Evolutionary conservation across 2,888 invertebrate species (phyloP), one percentile per base, ranked within the genome.

Genomic region (Ditula angustiorana): DNA sequence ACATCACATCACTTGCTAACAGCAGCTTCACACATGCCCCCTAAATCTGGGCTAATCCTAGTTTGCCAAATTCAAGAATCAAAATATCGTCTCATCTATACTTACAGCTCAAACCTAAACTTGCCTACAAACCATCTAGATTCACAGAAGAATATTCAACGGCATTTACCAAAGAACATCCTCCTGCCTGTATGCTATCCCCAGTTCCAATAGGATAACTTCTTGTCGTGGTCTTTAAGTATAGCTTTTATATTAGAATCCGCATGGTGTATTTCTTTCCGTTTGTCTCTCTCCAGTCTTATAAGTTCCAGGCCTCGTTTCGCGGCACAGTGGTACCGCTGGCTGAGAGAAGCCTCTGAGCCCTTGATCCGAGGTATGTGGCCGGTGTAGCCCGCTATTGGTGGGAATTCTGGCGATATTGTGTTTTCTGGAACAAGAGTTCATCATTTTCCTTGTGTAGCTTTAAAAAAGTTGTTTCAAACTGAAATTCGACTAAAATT

Each of bases 301-400:
- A 95, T 88, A 7, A 94, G 86, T 73, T 94, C 93, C 16, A 95
- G 81, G 8, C 95, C 95, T 30, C 94, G 93, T 81, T 93, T 94
- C 2, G 95, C 95, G 0, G 95, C 95, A 74, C 94, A 94, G 69
- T 95, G 94, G 79, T 95, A 95, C 67, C 95, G 84, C 77, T 95
- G 94, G 65, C 95, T 95, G n/a, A 95, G 88, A 0, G 95, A 95
- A 0, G 95, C 94, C 79, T 95, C 95, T 0, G 94, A 94, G 11
- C 95, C 95, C 76, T 94, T 95, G 57, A 95, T 94, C 49, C 95
- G 92, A 2, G 95, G 95, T 67, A 96, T 95, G 79, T 96, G 95
- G 2, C 96, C 96, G 0, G 96, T 96, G 82, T 96, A 96, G 7
- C 96, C 96, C 0, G 95, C 95, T 73, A 96, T 95, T 13, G 96